Conservation (phyloP, 92 coral and sea anemone species). For the Montipora capitata region DNA sequence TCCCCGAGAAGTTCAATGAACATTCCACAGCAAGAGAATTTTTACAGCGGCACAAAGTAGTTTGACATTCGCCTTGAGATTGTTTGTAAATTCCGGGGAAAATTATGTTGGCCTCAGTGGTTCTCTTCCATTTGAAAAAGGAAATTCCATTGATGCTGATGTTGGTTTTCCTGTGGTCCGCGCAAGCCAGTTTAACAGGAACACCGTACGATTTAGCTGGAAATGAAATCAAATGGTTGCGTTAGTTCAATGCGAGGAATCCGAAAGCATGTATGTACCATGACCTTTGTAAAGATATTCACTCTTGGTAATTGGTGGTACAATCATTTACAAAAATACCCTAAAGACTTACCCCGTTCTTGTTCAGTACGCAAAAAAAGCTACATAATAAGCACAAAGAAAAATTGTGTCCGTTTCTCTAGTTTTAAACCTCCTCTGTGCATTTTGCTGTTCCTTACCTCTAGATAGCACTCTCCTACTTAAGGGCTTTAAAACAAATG, state of each 20-base stretch:
- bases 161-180: conserved; percentile 25
- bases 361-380: no score
- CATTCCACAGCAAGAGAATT: conserved; percentile 56
- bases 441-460: no score
- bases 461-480: no score
- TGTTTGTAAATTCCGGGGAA: conserved; percentile 72
- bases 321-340: no score
- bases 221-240: neutral
- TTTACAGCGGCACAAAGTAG: conserved; percentile 26
- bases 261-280: neutral
- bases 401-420: no score
- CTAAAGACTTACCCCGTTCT: no score
- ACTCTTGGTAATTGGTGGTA: no score
- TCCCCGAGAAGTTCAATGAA: conserved; percentile 44
- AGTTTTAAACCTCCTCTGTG: no score
- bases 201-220: conserved; percentile 70
- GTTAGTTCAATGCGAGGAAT: neutral
- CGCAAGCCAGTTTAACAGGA: conserved; percentile 70
- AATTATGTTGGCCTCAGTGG: conserved; percentile 50
- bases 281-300: neutral
- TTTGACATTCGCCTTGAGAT: conserved; percentile 70
- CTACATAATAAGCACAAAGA: no score
- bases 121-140: conserved; percentile 37
- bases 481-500: no score
- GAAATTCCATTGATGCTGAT: conserved; percentile 78